Base-by-base conservation (phyloP, 2,797 vertebrate genomes). In the Agapornis canus region DNA sequence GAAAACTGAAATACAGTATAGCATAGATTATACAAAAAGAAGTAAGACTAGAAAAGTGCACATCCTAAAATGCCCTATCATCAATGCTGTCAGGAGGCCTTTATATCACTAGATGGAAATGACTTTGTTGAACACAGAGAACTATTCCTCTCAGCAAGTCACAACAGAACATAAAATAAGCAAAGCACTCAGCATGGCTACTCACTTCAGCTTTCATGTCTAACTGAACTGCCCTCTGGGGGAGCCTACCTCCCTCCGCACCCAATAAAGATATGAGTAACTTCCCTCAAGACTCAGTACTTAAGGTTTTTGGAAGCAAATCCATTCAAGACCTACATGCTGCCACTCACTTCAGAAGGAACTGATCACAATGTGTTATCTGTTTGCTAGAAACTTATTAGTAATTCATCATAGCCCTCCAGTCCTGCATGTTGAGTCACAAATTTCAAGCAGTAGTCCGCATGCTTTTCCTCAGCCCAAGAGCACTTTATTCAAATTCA, bases 401-500 rank as follows among this genome's bases (percentile, higher is more conserved):
- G 70, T 92, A 77, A 92, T 23, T 80, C 60, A 72, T 48, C 13
- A 7, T 43, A 95, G 86, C 81, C 77, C 81, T 94, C 64, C 42
- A 90, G 88, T 64, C 59, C 75, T 95, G 86, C 29, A 0, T 70
- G 89, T 92, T 81, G 78, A 92, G 45, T 94, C 93, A 95, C 68
- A 82, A 49, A 86, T 89, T 82, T 90, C 88, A 64, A 84, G 75
- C 68, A 77, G 40, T 18, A 92, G 73, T 79, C 32, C 66, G 64
- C 66, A 59, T 2, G 7, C 60, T 89, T 60, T 73, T 84, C 59
- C 66, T 89, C 66, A 69, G 40, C 56, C 93, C 78, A 73, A 85
- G 29, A 93, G 90, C 86, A 80, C 54, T 79, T 94, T 56, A 95
- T 73, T 86, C 35, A 95, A 89, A 94, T 88, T 81, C 57, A 76